These are phyloP conservation scores for Paratilapia polleni DNA, from an alignment of 2,113 vertebrate species.

Conservation along the genomic window DNA sequence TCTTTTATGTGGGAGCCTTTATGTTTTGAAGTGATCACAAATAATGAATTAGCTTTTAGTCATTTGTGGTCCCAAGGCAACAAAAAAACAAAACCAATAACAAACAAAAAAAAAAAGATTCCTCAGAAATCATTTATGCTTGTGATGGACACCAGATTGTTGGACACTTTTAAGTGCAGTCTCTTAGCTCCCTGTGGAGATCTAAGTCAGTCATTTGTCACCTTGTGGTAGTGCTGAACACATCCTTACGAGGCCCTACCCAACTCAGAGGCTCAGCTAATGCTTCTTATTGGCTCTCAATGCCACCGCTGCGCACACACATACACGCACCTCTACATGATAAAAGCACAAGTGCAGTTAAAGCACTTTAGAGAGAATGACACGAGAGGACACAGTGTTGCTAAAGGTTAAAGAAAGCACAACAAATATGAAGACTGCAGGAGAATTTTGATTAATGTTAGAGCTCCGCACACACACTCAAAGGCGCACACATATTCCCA, in stretches of 20 bases:
- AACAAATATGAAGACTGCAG: constrained; percentile 56
- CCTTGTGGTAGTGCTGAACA: constrained; percentile 34
- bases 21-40: constrained; percentile 50
- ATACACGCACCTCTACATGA: not conserved
- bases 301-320: constrained; percentile 31
- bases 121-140: constrained; percentile 23
- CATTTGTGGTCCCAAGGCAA: constrained; percentile 19
- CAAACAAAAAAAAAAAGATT: not conserved
- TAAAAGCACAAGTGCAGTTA: constrained; percentile 40
- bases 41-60: constrained; percentile 54
- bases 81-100: not conserved
- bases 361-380: constrained; percentile 42
- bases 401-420: constrained; percentile 67
- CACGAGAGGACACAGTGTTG: constrained; percentile 54
- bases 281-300: constrained; percentile 36
- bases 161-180: constrained; percentile 25
- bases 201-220: constrained; percentile 37
- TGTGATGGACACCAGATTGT: constrained; percentile 22
- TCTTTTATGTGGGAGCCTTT: constrained; percentile 20
- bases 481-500: constrained; percentile 12
- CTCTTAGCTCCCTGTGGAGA: constrained; percentile 13
- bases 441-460: constrained; percentile 70
- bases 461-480: constrained; percentile 14
- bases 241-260: constrained; percentile 37
- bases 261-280: constrained; percentile 16